Evolutionary conservation across 2,797 vertebrate genomes (phyloP).

Genomic region (Pygocentrus nattereri): DNA sequence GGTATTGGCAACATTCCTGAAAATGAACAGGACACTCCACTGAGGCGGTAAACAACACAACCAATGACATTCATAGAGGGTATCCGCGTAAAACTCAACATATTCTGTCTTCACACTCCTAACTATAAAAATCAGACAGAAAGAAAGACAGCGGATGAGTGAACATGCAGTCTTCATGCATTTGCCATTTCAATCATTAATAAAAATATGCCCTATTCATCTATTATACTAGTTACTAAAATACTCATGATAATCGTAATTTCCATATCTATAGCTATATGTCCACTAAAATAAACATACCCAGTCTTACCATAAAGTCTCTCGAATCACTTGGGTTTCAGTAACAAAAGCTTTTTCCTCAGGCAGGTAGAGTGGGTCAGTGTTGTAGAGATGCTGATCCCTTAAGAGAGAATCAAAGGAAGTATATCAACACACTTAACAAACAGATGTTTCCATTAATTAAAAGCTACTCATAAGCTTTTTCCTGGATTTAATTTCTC

Average conservation of each 20-base stretch:
- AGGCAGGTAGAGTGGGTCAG: conserved; percentile 89
- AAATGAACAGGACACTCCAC: neutral
- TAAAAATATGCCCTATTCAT: too few relatives aligned
- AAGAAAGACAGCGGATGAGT: too few relatives aligned
- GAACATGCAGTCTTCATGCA: too few relatives aligned
- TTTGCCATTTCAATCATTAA: too few relatives aligned
- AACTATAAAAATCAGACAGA: too few relatives aligned
- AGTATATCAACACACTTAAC: neutral
- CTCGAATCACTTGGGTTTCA: conserved; percentile 94
- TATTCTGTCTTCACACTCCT: too few relatives aligned
- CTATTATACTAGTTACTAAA: too few relatives aligned
- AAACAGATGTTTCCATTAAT: neutral
- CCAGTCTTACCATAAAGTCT: conserved; percentile 91
- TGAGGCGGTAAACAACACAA: neutral
- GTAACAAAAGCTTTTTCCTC: conserved; percentile 93
- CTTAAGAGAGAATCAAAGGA: conserved; percentile 66
- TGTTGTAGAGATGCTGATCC: conserved; percentile 95
- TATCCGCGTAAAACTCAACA: too few relatives aligned
- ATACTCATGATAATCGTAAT: too few relatives aligned
- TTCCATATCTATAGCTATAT: too few relatives aligned
- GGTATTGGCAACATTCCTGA: too few relatives aligned
- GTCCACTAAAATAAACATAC: neutral
- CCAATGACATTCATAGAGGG: neutral
- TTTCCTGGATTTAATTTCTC: neutral
- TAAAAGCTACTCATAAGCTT: neutral